phyloP scores from a whole-genome alignment of 2,888 invertebrate species.

The Metallyticus violacea region DNA sequence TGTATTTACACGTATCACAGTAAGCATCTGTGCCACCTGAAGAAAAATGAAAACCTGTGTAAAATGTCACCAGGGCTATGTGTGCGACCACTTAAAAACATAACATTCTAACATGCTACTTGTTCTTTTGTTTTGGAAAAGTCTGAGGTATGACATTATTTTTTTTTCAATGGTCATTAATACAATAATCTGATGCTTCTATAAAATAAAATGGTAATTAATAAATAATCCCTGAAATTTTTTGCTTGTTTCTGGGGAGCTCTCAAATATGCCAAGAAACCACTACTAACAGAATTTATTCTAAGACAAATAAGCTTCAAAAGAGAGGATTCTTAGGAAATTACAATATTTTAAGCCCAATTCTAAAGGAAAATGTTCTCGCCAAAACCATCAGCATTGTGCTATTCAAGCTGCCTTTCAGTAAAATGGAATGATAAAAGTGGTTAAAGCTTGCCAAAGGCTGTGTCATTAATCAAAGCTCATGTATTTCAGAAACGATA shows the following conservation, averaged over 20 bases:
- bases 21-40: conserved; percentile 30
- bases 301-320: neutral
- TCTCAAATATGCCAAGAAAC: conserved; percentile 1
- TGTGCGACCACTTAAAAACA: neutral
- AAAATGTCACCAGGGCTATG: neutral
- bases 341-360: neutral
- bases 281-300: neutral
- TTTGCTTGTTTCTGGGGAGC: neutral
- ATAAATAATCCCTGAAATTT: neutral
- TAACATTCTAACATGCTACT: neutral
- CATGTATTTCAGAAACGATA: neutral
- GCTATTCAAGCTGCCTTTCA: neutral
- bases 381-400: neutral
- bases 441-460: neutral
- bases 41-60: neutral
- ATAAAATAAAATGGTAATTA: neutral
- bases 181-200: neutral
- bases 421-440: neutral
- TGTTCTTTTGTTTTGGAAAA: neutral
- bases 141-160: neutral
- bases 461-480: neutral
- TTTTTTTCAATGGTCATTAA: neutral
- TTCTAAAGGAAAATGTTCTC: conserved; percentile 6
- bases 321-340: neutral
- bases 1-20: conserved; percentile 32